These are phyloP conservation scores for Meriones unguiculatus DNA, from an alignment of 2,113 vertebrate species.

Conservation along the genomic window DNA sequence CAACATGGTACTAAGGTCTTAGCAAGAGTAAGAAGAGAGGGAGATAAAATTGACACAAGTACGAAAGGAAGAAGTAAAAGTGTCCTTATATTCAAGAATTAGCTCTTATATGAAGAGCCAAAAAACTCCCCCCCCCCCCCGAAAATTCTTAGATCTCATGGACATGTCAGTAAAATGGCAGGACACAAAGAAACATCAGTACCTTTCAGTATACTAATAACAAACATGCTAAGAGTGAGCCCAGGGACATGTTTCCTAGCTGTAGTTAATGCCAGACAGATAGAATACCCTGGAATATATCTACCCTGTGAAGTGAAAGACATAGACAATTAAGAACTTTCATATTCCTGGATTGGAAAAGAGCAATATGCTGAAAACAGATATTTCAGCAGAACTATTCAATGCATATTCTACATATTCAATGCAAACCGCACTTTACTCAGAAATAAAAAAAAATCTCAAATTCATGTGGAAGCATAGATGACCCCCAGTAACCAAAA, in stretches of 20 bases:
- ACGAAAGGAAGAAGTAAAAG: neutral
- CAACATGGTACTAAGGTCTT: neutral
- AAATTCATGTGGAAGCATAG: neutral
- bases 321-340: neutral
- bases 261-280: neutral
- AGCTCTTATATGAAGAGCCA: neutral
- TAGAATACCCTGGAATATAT: neutral
- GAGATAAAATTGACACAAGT: neutral
- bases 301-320: neutral
- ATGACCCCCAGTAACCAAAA: neutral
- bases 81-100: neutral
- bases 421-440: neutral
- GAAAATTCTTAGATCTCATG: neutral
- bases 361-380: neutral
- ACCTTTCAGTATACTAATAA: neutral
- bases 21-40: neutral
- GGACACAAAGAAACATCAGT: neutral
- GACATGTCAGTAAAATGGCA: neutral
- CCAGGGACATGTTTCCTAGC: neutral
- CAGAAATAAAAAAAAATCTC: neutral
- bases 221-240: neutral
- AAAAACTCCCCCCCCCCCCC: neutral
- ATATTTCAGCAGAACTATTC: neutral
- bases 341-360: neutral
- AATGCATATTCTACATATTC: neutral